Conservation (phyloP, 2,113 vertebrate genomes). For the Pao palembangensis region DNA sequence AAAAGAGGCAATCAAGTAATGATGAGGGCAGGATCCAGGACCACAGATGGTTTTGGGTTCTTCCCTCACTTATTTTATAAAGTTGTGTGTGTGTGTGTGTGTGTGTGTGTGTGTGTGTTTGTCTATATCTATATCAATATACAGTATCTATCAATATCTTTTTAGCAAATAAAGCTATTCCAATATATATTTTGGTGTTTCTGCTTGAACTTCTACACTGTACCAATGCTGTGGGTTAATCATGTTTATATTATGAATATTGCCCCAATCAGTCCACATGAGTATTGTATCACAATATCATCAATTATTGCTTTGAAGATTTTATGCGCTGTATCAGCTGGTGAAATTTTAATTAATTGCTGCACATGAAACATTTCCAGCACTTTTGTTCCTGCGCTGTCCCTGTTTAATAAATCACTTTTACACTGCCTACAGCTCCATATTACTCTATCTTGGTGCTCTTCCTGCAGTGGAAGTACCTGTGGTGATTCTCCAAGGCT, state of each 20-base stretch:
- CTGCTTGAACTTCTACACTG: too few species aligned
- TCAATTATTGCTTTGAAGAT: conserved; percentile 5
- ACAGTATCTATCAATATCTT: not conserved
- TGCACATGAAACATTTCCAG: conserved; percentile 40
- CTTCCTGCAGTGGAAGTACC: conserved; percentile 70
- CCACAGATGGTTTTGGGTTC: conserved; percentile 24
- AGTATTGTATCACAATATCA: not conserved
- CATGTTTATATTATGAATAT: too few species aligned
- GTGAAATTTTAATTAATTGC: conserved; percentile 28
- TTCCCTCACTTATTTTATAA: conserved; percentile 27
- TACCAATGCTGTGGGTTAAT: too few species aligned
- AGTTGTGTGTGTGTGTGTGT: conserved; percentile 8
- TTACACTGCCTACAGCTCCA: conserved; percentile 14
- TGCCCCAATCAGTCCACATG: not conserved
- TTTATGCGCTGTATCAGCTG: conserved; percentile 11
- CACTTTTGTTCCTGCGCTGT: not conserved
- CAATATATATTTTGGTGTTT: too few species aligned
- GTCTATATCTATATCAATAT: not conserved
- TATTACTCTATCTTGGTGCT: conserved; percentile 13
- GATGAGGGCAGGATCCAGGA: conserved; percentile 37
- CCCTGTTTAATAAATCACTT: conserved; percentile 17
- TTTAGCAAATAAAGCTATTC: not conserved
- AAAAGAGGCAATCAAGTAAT: conserved; percentile 56
- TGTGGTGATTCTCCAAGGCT: conserved; percentile 60
- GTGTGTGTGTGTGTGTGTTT: conserved; percentile 4